Conservation (phyloP, 2,113 vertebrate genomes). For the Protomyctophum bolini region DNA sequence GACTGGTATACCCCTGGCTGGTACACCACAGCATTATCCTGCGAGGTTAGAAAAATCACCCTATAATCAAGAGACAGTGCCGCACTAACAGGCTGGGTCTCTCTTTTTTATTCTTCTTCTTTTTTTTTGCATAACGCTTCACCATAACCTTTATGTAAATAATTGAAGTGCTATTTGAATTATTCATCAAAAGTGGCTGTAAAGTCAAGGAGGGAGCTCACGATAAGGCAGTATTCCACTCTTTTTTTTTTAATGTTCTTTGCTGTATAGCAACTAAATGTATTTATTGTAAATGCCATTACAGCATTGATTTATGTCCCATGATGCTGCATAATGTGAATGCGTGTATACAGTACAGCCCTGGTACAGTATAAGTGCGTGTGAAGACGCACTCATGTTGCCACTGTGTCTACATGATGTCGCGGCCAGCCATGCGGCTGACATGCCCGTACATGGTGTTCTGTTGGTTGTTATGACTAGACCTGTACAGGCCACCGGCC, state of each 20-base stretch:
- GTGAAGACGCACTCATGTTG: constrained; percentile 23
- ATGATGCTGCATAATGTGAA: constrained; percentile 44
- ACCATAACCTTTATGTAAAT: constrained; percentile 73
- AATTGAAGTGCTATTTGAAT: constrained; percentile 68
- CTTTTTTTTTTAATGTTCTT: constrained; percentile 44
- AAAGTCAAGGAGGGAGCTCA: constrained; percentile 45
- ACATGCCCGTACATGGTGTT: too few relatives aligned
- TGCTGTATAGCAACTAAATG: constrained; percentile 44
- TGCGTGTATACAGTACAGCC: constrained; percentile 5
- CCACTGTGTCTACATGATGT: constrained; percentile 46
- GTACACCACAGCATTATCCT: constrained; percentile 25
- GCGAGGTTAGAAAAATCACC: constrained; percentile 30
- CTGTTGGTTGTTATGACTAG: too few relatives aligned
- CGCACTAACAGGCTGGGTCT: constrained; percentile 39
- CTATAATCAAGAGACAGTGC: constrained; percentile 48
- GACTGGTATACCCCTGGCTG: too few relatives aligned
- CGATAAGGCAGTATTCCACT: constrained; percentile 40
- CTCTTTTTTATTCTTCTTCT: not conserved
- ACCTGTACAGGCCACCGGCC: too few relatives aligned
- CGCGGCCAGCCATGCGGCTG: too few relatives aligned
- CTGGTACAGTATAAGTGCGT: not conserved
- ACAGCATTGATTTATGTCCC: constrained; percentile 26
- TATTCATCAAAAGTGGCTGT: constrained; percentile 66
- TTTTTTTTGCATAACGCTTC: constrained; percentile 55
- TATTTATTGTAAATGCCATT: constrained; percentile 59